phyloP scores from a whole-genome alignment of 2,797 vertebrate species.

The Pipistrellus nathusii region DNA sequence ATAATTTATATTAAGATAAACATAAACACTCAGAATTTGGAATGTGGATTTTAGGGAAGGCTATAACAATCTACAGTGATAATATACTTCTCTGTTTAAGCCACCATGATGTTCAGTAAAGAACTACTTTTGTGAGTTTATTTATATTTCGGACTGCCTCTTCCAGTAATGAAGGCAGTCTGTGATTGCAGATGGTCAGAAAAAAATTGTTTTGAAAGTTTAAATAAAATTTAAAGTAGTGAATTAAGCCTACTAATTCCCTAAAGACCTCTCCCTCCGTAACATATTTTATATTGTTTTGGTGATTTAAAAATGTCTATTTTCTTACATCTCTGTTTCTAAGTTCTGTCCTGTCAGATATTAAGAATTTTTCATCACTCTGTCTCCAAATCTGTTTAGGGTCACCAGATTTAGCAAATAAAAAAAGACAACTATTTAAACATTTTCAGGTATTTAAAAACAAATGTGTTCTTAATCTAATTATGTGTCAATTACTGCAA shows the following conservation, averaged over 20 bases:
- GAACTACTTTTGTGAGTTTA: constrained; percentile 19
- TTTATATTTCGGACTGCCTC: neutral
- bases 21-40: neutral
- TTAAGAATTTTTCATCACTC: neutral
- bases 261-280: neutral
- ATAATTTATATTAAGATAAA: neutral
- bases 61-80: neutral
- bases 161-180: neutral
- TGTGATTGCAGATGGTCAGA: neutral
- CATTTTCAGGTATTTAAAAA: neutral
- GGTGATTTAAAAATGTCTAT: neutral
- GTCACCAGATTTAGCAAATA: neutral
- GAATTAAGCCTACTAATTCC: neutral
- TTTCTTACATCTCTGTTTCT: neutral
- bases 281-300: neutral
- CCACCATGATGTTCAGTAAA: neutral
- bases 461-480: neutral
- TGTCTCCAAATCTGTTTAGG: neutral
- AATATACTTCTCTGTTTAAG: constrained; percentile 14
- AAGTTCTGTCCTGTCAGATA: neutral
- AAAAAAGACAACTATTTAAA: neutral
- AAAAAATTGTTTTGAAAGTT: constrained; percentile 4
- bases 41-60: neutral
- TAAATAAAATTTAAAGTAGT: neutral
- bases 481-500: neutral